phyloP scores from a whole-genome alignment of 1,140 invertebrate genomes.

The Xylocopa sonorina region DNA sequence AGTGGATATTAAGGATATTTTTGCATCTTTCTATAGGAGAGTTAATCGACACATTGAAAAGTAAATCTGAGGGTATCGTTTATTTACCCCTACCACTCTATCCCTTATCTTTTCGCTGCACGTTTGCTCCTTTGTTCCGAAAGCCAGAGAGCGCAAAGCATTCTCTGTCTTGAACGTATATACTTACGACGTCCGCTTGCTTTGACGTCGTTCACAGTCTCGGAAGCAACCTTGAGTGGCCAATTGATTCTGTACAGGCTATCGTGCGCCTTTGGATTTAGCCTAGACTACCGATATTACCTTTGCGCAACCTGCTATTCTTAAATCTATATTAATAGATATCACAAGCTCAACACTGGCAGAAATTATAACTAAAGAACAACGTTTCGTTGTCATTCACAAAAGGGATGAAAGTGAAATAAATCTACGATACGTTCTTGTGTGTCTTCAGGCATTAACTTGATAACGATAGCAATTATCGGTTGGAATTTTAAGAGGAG shows the following conservation, averaged over 20 bases:
- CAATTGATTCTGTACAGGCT: slow-evolving; percentile 1
- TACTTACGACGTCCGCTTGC: neutral
- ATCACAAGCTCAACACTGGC: neutral
- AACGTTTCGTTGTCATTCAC: neutral
- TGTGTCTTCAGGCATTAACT: no score
- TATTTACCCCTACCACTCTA: neutral
- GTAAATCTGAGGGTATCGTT: neutral
- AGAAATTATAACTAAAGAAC: neutral
- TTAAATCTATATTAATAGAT: neutral
- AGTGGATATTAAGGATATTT: no score
- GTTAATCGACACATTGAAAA: slow-evolving; percentile 10
- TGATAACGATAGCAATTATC: neutral
- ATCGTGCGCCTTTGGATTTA: neutral
- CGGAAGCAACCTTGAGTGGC: slow-evolving; percentile 6
- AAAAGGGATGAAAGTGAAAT: neutral
- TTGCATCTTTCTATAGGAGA: neutral
- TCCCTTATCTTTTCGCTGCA: slow-evolving; percentile 1
- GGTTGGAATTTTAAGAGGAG: neutral
- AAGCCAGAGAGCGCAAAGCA: neutral
- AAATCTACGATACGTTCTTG: no score
- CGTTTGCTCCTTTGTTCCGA: slow-evolving; percentile 20
- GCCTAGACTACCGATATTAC: neutral
- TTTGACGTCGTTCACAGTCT: slow-evolving; percentile 21
- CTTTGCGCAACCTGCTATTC: neutral
- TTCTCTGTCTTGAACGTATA: neutral